These are phyloP conservation scores for Oreonectes daqikongensis DNA, from an alignment of 2,797 vertebrate species.

Conservation along the genomic window DNA sequence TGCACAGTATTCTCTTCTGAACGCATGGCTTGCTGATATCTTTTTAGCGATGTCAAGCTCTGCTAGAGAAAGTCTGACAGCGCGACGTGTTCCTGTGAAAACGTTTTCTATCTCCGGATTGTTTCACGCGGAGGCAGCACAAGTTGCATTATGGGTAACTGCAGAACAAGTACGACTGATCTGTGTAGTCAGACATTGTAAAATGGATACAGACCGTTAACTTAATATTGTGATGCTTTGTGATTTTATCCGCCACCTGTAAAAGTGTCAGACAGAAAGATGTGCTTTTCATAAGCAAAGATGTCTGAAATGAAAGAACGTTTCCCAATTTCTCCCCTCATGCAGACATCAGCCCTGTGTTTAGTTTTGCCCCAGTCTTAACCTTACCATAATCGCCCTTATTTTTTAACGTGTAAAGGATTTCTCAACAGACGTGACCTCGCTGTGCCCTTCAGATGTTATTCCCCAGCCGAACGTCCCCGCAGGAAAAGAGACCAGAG, in stretches of 20 bases:
- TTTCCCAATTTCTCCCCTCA: background rate
- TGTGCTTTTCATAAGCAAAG: background rate
- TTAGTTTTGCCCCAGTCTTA: background rate
- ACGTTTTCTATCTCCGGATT: conserved; percentile 9
- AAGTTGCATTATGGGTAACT: conserved; percentile 10
- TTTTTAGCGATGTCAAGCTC: background rate
- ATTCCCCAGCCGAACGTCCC: background rate
- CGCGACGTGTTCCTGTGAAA: conserved; percentile 4
- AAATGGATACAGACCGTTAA: background rate
- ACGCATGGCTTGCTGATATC: background rate
- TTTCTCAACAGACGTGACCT: conserved; percentile 14
- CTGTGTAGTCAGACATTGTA: background rate
- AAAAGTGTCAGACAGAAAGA: background rate
- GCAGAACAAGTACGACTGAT: background rate
- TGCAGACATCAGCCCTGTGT: too few species aligned
- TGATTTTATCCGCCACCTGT: background rate
- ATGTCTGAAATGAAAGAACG: background rate
- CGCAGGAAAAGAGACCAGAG: conserved; percentile 7
- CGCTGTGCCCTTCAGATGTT: background rate
- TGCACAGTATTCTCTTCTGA: background rate
- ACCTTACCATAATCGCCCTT: background rate
- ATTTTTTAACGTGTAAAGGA: background rate
- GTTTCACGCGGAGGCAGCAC: background rate
- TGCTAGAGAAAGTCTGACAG: background rate
- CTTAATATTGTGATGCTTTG: background rate